Evolutionary conservation across 2,888 invertebrate genomes (phyloP).

Genomic region (Epirrita christyi): DNA sequence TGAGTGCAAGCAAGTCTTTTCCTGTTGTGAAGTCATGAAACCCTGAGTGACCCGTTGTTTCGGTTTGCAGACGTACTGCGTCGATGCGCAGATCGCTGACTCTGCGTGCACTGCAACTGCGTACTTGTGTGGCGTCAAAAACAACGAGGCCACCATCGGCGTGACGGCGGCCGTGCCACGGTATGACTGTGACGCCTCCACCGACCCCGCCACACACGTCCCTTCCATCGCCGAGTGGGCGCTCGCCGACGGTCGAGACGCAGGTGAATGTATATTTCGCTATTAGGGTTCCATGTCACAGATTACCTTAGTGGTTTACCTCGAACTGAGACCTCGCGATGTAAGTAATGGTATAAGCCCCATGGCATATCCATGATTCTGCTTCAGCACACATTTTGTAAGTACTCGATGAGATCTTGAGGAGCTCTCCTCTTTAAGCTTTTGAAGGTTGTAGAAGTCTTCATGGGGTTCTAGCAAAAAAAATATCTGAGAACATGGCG

Average conservation of each 20-base stretch:
- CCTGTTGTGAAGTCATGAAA: too few species aligned
- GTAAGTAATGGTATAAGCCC: too few species aligned
- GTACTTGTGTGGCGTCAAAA: constrained; percentile 87
- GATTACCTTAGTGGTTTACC: too few species aligned
- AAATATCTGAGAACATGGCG: too few species aligned
- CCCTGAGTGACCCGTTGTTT: not conserved
- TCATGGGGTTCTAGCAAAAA: too few species aligned
- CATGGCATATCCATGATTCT: too few species aligned
- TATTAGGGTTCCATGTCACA: constrained; percentile 85
- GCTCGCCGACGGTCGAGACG: constrained; percentile 67
- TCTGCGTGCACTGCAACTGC: constrained; percentile 89
- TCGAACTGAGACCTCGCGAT: too few species aligned
- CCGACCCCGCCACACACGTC: constrained; percentile 79
- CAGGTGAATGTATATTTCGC: constrained; percentile 44
- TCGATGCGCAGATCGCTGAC: constrained; percentile 87
- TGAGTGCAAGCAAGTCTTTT: constrained; percentile 8
- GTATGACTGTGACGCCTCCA: constrained; percentile 84
- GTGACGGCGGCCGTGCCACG: constrained; percentile 86
- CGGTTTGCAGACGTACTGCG: constrained; percentile 77
- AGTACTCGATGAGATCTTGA: too few species aligned
- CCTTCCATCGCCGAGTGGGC: constrained; percentile 87
- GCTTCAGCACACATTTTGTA: too few species aligned
- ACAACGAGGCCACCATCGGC: constrained; percentile 86
- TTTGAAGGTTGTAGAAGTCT: too few species aligned
- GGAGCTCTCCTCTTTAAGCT: too few species aligned